Conservation (phyloP, 2,888 invertebrate species). For the Chymomyza procnemis region DNA sequence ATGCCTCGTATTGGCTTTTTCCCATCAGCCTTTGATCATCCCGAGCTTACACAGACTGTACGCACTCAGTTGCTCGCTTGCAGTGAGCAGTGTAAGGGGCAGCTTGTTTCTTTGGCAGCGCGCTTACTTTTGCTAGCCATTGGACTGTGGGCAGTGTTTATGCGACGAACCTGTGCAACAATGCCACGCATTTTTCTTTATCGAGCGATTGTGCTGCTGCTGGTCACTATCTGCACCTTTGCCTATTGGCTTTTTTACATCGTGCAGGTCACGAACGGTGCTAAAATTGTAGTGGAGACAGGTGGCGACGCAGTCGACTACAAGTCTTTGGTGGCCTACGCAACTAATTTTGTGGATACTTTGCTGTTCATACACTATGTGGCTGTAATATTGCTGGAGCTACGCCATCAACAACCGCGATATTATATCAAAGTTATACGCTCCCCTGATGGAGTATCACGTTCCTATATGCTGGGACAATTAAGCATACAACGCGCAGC, state of each 20-base stretch:
- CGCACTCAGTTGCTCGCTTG: slow-evolving; percentile 88
- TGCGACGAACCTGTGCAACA: slow-evolving; percentile 89
- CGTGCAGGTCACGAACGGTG: slow-evolving; percentile 90
- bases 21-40: slow-evolving; percentile 84
- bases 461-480: slow-evolving; percentile 92
- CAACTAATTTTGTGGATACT: slow-evolving; percentile 95
- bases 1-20: slow-evolving; percentile 93
- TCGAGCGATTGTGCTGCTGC: slow-evolving; percentile 91
- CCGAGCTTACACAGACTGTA: slow-evolving; percentile 84
- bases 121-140: slow-evolving; percentile 92
- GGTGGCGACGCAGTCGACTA: slow-evolving; percentile 90
- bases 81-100: slow-evolving; percentile 95
- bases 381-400: slow-evolving; percentile 94
- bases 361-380: slow-evolving; percentile 96
- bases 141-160: slow-evolving; percentile 95
- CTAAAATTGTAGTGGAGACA: slow-evolving; percentile 86
- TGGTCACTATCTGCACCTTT: slow-evolving; percentile 94
- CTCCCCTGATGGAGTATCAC: slow-evolving; percentile 96
- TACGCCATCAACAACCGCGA: slow-evolving; percentile 93
- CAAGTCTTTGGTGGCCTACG: slow-evolving; percentile 93
- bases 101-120: slow-evolving; percentile 93
- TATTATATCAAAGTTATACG: slow-evolving; percentile 94
- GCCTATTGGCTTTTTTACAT: slow-evolving; percentile 99
- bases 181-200: slow-evolving; percentile 95
- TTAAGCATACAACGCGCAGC: slow-evolving; percentile 97